Conservation (phyloP, 2,113 vertebrate genomes). For the Oryzias javanicus region DNA sequence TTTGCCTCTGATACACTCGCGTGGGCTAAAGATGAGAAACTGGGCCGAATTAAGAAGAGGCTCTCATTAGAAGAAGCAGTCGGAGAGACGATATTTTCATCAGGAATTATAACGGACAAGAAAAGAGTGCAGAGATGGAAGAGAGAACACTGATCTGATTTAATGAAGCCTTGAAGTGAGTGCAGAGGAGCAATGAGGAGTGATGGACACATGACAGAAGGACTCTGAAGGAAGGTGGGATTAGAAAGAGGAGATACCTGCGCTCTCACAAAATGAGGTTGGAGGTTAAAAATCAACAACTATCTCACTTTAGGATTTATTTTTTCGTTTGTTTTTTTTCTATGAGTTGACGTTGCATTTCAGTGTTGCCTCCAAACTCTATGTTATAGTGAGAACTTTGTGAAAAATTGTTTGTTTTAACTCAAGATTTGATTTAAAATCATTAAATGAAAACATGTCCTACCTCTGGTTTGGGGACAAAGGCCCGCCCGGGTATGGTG, state of each 20-base stretch:
- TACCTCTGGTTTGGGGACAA: constrained; percentile 93
- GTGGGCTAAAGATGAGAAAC: constrained; percentile 29
- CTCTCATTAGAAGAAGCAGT: constrained; percentile 57
- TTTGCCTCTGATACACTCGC: constrained; percentile 18
- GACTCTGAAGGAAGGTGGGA: constrained; percentile 32
- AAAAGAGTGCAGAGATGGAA: constrained; percentile 63
- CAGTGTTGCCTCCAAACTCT: not conserved
- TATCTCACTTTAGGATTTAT: not conserved
- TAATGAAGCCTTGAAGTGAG: constrained; percentile 68
- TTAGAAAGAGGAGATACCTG: constrained; percentile 29
- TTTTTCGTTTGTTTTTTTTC: not conserved
- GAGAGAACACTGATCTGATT: constrained; percentile 63
- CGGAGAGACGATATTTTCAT: constrained; percentile 58
- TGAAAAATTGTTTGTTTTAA: too few relatives aligned
- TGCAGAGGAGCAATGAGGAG: constrained; percentile 27
- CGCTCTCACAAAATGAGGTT: not conserved
- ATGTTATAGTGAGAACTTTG: not conserved
- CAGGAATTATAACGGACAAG: constrained; percentile 69
- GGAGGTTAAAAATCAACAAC: constrained; percentile 6
- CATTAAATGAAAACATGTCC: constrained; percentile 23
- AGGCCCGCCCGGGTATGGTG: constrained; percentile 88
- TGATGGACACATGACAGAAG: constrained; percentile 38
- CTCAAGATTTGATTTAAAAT: too few relatives aligned
- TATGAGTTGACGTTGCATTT: not conserved
- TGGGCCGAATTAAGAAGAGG: constrained; percentile 55